Evolutionary conservation across 2,113 vertebrate species (phyloP).

Genomic region (Nettapus auritus): DNA sequence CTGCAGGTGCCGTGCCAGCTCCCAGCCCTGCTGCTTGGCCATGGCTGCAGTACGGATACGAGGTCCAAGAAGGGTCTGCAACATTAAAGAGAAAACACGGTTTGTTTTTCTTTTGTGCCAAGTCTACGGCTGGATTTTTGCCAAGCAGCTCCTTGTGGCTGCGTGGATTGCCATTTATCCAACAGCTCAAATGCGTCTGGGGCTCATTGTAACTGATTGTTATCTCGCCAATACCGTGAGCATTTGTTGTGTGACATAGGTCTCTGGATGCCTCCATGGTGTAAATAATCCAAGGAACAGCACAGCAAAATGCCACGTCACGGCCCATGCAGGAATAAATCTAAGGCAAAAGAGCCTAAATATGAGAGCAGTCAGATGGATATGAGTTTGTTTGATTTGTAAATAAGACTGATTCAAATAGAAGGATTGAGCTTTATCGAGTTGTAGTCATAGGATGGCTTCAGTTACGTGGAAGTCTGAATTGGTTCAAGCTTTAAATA

Average conservation of each 20-base stretch:
- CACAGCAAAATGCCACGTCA: fast-evolving
- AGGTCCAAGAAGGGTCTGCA: background rate
- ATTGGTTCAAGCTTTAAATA: background rate
- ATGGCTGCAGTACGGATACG: fast-evolving
- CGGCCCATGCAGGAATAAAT: background rate
- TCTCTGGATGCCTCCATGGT: fast-evolving
- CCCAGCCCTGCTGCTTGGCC: background rate
- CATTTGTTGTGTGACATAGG: background rate
- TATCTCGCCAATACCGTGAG: background rate
- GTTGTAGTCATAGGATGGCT: background rate
- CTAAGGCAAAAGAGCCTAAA: background rate
- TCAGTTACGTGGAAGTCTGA: background rate
- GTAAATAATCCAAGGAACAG: background rate
- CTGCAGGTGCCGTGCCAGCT: background rate
- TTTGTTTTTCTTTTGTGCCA: background rate
- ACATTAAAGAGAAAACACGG: background rate
- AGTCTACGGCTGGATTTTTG: background rate
- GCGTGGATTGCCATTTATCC: background rate
- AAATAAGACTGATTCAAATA: background rate
- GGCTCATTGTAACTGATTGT: fast-evolving
- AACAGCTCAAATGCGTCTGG: background rate
- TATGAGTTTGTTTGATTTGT: background rate
- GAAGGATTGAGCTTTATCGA: background rate
- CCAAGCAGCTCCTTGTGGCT: background rate
- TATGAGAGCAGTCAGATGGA: background rate